Evolutionary conservation across 2,888 invertebrate genomes (phyloP).

Genomic region (Agonopterix subpropinquella): DNA sequence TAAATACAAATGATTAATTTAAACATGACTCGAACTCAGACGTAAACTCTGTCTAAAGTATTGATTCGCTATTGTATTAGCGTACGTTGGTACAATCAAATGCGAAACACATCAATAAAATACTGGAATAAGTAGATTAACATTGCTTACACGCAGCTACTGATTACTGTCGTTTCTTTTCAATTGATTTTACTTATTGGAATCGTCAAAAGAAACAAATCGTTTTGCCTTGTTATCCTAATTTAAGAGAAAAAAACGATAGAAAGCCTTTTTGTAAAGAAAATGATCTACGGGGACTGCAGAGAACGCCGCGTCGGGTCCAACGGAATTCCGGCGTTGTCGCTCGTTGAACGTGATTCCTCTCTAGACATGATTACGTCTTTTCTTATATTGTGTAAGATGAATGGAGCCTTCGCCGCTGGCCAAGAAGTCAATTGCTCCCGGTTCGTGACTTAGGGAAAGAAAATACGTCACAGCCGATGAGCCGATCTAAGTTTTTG

Average conservation of each 20-base stretch:
- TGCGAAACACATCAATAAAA: too few relatives aligned
- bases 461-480: slow-evolving; percentile 22
- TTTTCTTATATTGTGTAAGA: slow-evolving; percentile 64
- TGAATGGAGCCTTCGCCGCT: slow-evolving; percentile 46
- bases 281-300: slow-evolving; percentile 46
- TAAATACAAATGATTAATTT: too few relatives aligned
- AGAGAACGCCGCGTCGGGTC: slow-evolving; percentile 39
- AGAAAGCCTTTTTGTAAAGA: slow-evolving; percentile 41
- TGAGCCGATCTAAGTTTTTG: slow-evolving; percentile 7
- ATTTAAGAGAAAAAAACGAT: slow-evolving; percentile 35
- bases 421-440: slow-evolving; percentile 53
- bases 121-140: not conserved
- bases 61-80: too few relatives aligned
- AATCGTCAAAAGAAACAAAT: slow-evolving; percentile 16
- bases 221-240: slow-evolving; percentile 29
- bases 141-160: not conserved
- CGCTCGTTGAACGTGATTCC: slow-evolving; percentile 64
- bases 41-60: too few relatives aligned
- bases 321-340: slow-evolving; percentile 68
- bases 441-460: slow-evolving; percentile 38
- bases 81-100: too few relatives aligned
- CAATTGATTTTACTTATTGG: not conserved
- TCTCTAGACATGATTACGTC: slow-evolving; percentile 62
- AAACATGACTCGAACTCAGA: too few relatives aligned
- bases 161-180: not conserved